phyloP scores from a whole-genome alignment of 2,888 invertebrate species.

The Harpalus rubripes region DNA sequence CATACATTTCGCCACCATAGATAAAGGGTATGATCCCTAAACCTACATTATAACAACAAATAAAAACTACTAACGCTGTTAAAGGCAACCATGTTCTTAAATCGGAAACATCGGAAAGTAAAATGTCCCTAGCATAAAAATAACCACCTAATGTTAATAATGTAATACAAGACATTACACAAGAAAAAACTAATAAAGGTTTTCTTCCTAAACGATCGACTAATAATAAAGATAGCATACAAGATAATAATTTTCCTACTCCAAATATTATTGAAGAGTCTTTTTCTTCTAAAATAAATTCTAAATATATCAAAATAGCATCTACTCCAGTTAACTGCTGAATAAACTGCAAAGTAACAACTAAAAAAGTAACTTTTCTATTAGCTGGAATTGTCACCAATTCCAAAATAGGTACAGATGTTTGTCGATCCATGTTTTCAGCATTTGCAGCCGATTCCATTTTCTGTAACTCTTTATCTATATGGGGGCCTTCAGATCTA shows the following conservation, averaged over 20 bases:
- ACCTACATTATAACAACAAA: conserved; percentile 59
- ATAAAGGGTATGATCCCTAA: conserved; percentile 61
- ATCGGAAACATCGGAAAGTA: conserved; percentile 25
- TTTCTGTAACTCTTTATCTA: conserved; percentile 42
- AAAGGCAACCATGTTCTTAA: conserved; percentile 54
- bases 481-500: conserved; percentile 26
- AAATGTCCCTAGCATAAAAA: conserved; percentile 50
- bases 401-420: conserved; percentile 51
- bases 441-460: conserved; percentile 45
- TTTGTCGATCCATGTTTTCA: conserved; percentile 26
- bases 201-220: conserved; percentile 57
- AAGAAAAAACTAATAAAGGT: conserved; percentile 57
- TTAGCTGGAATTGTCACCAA: conserved; percentile 47
- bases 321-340: conserved; percentile 59
- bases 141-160: conserved; percentile 47
- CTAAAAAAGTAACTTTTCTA: conserved; percentile 53
- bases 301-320: conserved; percentile 59
- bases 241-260: conserved; percentile 48
- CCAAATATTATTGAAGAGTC: conserved; percentile 56
- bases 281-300: conserved; percentile 60
- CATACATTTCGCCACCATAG: conserved; percentile 56
- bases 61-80: conserved; percentile 49
- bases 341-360: conserved; percentile 57
- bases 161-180: conserved; percentile 44
- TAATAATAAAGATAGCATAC: conserved; percentile 49